Base-by-base conservation (phyloP, 2,797 vertebrate genomes). In the Valencia hispanica region DNA sequence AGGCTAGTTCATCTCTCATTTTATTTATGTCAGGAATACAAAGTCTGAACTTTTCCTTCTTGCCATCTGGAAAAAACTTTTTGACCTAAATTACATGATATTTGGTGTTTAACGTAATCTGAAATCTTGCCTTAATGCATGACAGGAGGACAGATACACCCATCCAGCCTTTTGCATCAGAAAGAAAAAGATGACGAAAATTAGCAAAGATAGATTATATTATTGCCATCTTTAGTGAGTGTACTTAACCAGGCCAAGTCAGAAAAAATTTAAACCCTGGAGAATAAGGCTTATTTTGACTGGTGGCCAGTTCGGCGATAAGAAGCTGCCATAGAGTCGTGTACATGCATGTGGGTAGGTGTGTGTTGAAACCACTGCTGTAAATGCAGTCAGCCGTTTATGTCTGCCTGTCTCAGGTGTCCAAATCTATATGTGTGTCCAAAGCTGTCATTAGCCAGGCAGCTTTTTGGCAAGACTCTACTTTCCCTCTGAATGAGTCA, bases 121-220 rank as follows among this genome's bases (percentile, higher is more conserved):
- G 85, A 93, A 90, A 88, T 90, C 85, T 94, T 91, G 91, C 92
- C 83, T 79, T 78, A 80, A 82, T 86, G 79, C 79, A 88, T 87
- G 86, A 4, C 27, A 14, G 15, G 57, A n/a, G 30, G 30, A 34
- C 30, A 9, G 20, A 87, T 88, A 88, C 90, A 92, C 91, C 88
- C 87, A 92, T 91, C 89, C 91, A 86, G 81, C 90, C 89, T 93
- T 94, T 94, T 93, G 91, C 92, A 94, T 94, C 85, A 94, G 87
- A 95, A 94, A 94, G 80, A 87, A 87, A 86, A 39, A 34, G 30
- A 63, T 63, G 18, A 89, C 90, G 86, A 84, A 94, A 91, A 84
- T 78, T 88, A 86, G 79, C 83, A 86, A 85, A 88, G 80, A 83
- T 88, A 88, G 91, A 90, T 89, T 91, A 89, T 92, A 91, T 92